phyloP scores from a whole-genome alignment of 2,113 vertebrate species.

The Saccopteryx leptura region DNA sequence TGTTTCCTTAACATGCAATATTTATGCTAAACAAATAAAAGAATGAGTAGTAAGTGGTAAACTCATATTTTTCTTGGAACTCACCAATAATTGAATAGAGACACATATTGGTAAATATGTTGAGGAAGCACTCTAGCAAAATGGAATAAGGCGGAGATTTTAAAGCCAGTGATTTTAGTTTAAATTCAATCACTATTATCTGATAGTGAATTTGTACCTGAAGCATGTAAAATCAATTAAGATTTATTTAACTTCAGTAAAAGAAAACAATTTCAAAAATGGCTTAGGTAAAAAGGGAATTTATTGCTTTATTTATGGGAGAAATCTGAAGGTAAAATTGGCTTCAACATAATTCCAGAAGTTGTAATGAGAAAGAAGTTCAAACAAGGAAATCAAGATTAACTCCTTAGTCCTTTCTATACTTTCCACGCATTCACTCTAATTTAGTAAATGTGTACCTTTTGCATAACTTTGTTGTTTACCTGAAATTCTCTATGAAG shows the following conservation, averaged over 20 bases:
- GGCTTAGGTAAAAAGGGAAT: background rate
- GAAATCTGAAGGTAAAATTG: background rate
- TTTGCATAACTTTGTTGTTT: background rate
- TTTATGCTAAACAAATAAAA: constrained; percentile 3
- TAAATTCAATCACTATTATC: background rate
- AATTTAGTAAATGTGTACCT: background rate
- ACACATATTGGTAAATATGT: background rate
- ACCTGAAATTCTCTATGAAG: background rate
- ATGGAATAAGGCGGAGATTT: background rate
- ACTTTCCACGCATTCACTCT: background rate
- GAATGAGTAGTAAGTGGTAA: background rate
- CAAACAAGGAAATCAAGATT: background rate
- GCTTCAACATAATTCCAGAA: background rate
- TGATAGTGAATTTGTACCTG: background rate
- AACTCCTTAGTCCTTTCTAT: background rate
- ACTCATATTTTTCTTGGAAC: constrained; percentile 14
- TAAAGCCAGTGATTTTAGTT: constrained; percentile 9
- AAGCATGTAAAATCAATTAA: background rate
- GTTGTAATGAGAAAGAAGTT: background rate
- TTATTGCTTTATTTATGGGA: background rate
- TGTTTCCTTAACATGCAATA: background rate
- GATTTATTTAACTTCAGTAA: background rate
- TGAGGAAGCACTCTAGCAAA: background rate
- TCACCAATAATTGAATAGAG: background rate
- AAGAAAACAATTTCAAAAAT: background rate